Conservation (phyloP, 2,113 vertebrate species). For the Orcinus orca region DNA sequence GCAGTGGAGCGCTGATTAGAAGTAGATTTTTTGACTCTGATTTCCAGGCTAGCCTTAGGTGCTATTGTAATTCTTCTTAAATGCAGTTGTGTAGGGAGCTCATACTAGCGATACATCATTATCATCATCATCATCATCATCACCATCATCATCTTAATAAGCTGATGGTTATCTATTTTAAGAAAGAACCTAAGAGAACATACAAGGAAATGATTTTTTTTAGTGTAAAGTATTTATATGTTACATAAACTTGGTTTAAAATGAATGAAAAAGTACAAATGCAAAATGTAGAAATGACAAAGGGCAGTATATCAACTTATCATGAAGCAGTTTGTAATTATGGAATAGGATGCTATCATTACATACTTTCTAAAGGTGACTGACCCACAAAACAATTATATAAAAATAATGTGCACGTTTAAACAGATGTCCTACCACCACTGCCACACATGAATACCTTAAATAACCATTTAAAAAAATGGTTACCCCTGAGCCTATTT, state of each 20-base stretch:
- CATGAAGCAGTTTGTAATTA: neutral
- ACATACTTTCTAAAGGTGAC: neutral
- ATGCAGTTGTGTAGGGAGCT: neutral
- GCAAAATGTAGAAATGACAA: neutral
- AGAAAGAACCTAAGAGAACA: neutral
- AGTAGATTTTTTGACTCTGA: neutral
- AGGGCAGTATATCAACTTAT: neutral
- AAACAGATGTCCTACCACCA: neutral
- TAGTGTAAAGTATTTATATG: neutral
- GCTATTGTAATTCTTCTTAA: neutral
- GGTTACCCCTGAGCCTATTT: neutral
- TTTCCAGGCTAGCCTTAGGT: neutral
- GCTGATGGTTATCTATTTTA: neutral
- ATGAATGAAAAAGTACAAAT: neutral
- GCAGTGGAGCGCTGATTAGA: neutral
- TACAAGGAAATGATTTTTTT: neutral
- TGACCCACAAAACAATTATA: neutral
- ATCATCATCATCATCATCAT: too few relatives aligned
- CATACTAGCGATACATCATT: neutral
- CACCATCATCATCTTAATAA: too few relatives aligned
- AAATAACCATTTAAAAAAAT: neutral
- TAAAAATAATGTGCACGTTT: slow-evolving; percentile 15
- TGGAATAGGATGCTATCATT: neutral
- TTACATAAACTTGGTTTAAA: neutral
- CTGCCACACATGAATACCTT: neutral